A percentile compares a stretch with the other conserved stretches of the same genome.
Conservation (phyloP, 2,113 vertebrate genomes). For the Chionodraco myersi region DNA sequence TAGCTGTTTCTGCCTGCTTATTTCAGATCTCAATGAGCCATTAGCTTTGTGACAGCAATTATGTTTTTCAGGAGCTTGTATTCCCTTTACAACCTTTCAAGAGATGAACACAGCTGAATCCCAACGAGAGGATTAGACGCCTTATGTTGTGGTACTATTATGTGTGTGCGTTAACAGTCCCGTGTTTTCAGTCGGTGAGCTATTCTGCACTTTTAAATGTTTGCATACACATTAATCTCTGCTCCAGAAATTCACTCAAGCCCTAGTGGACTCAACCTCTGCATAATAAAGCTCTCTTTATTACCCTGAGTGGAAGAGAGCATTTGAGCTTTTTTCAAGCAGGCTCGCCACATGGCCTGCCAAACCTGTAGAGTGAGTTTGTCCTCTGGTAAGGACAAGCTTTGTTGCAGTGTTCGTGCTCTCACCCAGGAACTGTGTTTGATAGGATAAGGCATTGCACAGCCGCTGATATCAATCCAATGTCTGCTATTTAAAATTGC, state of each 20-base stretch:
- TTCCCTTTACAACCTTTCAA: constrained; percentile 64
- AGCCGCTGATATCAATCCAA: constrained; percentile 58
- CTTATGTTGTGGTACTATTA: constrained; percentile 52
- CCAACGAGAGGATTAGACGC: constrained; percentile 69
- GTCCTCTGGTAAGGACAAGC: constrained; percentile 65
- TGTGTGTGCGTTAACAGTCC: constrained; percentile 12
- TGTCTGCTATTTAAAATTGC: constrained; percentile 58
- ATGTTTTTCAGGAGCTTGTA: constrained; percentile 64
- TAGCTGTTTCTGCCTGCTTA: constrained; percentile 36
- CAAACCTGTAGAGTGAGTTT: constrained; percentile 55
- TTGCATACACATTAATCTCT: constrained; percentile 12
- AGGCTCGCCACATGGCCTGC: constrained; percentile 8
- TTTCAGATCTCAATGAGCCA: constrained; percentile 73
- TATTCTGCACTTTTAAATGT: constrained; percentile 19
- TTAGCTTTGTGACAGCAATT: constrained; percentile 81
- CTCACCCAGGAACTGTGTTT: constrained; percentile 55
- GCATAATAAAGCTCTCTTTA: constrained; percentile 30
- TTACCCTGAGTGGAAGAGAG: constrained; percentile 16
- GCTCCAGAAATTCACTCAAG: constrained; percentile 22
- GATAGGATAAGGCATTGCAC: constrained; percentile 57
- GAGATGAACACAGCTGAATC: constrained; percentile 74
- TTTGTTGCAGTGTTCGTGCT: constrained; percentile 60
- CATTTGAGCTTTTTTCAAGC: constrained; percentile 26
- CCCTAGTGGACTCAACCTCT: constrained; percentile 17
- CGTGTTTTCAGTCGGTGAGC: constrained; percentile 8